Evolutionary conservation across 2,888 invertebrate species (phyloP).

Genomic region (Uloborus plumipes): DNA sequence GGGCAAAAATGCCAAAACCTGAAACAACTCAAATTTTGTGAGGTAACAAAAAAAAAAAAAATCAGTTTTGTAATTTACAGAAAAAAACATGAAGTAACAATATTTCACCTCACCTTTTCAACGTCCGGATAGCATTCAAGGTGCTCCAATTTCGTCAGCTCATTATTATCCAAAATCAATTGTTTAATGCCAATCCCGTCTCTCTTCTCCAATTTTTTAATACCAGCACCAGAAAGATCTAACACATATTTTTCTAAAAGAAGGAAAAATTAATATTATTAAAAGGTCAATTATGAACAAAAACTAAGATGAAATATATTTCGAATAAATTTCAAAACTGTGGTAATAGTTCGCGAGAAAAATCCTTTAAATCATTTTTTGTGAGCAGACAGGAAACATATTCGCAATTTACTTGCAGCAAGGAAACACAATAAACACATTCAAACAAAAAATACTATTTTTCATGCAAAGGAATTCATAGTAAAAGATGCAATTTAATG

Average conservation of each 20-base stretch:
- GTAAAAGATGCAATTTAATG: no score
- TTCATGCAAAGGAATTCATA: no score
- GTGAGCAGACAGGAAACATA: background rate
- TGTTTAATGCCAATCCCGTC: constrained; percentile 73
- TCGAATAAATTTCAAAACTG: background rate
- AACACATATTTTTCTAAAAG: constrained; percentile 70
- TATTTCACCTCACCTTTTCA: constrained; percentile 69
- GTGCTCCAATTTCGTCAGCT: constrained; percentile 87
- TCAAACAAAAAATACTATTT: no score
- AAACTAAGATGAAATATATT: background rate
- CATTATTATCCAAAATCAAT: constrained; percentile 87
- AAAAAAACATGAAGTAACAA: constrained; percentile 74
- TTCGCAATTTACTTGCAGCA: background rate
- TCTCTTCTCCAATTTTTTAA: constrained; percentile 81
- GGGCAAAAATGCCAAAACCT: no score
- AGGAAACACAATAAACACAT: background rate
- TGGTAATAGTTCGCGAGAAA: background rate
- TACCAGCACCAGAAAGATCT: constrained; percentile 83
- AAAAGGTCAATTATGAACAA: background rate
- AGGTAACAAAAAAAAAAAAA: no score
- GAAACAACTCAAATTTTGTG: no score
- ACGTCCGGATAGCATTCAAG: constrained; percentile 85
- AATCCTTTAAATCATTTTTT: background rate
- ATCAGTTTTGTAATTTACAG: no score
- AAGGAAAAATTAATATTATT: background rate